These are phyloP conservation scores for Lepidostoma basale DNA, from an alignment of 1,140 invertebrate genomes.

Conservation along the genomic window DNA sequence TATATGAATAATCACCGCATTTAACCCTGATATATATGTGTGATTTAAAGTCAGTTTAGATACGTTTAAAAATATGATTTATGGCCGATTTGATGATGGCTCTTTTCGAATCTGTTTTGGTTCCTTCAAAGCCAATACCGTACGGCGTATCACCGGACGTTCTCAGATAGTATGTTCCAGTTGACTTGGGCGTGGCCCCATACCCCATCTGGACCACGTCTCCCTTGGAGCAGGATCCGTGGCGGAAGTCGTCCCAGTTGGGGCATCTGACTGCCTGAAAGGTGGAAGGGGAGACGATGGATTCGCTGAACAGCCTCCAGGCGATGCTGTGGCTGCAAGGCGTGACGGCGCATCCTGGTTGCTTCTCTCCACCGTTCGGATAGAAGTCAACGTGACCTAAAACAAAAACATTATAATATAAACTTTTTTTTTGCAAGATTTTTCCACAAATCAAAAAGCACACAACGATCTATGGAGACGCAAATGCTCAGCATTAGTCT, in stretches of 20 bases:
- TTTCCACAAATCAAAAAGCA: neutral
- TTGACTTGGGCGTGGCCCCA: constrained; percentile 32
- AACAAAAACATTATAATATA: constrained; percentile 44
- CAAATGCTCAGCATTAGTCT: neutral
- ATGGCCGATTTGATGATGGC: too few relatives aligned
- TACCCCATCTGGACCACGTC: constrained; percentile 49
- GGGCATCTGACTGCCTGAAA: constrained; percentile 51
- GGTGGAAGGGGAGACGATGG: constrained; percentile 51
- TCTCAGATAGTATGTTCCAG: constrained; percentile 51
- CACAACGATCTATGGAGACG: neutral
- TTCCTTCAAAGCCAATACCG: constrained; percentile 47
- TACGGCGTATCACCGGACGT: constrained; percentile 49
- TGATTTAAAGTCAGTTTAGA: too few relatives aligned
- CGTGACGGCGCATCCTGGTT: constrained; percentile 61
- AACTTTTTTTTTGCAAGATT: neutral
- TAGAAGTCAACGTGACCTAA: constrained; percentile 80
- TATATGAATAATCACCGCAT: too few relatives aligned
- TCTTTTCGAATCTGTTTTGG: too few relatives aligned
- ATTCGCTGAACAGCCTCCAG: constrained; percentile 67
- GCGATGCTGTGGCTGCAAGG: constrained; percentile 70
- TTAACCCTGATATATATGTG: too few relatives aligned
- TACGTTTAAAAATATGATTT: too few relatives aligned
- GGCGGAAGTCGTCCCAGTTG: constrained; percentile 49
- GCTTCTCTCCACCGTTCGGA: constrained; percentile 71
- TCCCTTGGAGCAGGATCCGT: constrained; percentile 43